Percentiles rank a stretch among this genome's conserved stretches.
phyloP scores from a whole-genome alignment of 2,113 vertebrate species.

The Tychaedon coryphoeus region DNA sequence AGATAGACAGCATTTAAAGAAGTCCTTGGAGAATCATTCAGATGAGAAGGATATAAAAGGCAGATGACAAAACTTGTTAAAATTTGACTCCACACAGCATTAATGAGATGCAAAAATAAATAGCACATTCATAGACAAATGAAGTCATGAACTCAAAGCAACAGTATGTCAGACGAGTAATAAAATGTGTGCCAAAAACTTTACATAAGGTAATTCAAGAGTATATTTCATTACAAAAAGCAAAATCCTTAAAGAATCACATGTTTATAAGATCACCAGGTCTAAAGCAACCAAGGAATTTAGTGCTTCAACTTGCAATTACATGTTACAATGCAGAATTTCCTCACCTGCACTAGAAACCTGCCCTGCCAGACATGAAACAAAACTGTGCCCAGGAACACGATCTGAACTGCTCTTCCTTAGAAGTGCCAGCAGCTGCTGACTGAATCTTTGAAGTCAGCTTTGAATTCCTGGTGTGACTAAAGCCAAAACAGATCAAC shows the following conservation, averaged over 20 bases:
- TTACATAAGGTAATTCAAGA: not conserved
- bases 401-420: not conserved
- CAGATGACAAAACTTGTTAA: not conserved
- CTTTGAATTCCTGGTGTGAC: not conserved
- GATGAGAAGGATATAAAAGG: not conserved
- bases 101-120: not conserved
- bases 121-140: not conserved
- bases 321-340: not conserved
- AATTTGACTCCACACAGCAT: not conserved
- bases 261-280: not conserved
- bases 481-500: not conserved
- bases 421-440: not conserved
- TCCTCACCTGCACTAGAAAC: not conserved
- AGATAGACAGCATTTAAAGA: not conserved
- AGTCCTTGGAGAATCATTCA: not conserved
- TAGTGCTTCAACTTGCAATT: not conserved
- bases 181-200: not conserved
- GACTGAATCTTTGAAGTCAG: not conserved
- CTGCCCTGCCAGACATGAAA: not conserved
- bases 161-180: not conserved
- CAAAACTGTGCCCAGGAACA: not conserved
- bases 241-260: not conserved
- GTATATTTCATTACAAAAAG: not conserved
- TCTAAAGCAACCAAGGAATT: not conserved
- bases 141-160: not conserved